These are phyloP conservation scores for Sminthurides bifidus DNA, from an alignment of 1,140 invertebrate species.

Conservation along the genomic window DNA sequence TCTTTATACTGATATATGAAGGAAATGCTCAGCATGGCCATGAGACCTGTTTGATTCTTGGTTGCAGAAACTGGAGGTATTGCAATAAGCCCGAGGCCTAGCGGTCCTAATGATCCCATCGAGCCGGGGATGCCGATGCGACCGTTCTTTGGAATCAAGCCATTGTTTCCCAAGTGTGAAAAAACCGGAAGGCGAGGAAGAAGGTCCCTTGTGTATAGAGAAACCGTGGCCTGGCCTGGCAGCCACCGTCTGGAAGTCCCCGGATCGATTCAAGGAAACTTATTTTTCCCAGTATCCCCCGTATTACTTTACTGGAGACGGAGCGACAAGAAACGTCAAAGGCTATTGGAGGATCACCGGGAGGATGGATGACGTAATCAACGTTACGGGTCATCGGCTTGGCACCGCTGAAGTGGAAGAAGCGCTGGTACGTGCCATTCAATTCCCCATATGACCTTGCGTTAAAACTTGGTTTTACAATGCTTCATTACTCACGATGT, in stretches of 20 bases:
- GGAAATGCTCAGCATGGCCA: no score
- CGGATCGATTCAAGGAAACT: slow-evolving; percentile 47
- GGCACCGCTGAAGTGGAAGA: slow-evolving; percentile 48
- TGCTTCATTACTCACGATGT: no score
- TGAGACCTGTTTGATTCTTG: background rate
- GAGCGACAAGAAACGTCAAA: slow-evolving; percentile 36
- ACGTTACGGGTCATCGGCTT: slow-evolving; percentile 53
- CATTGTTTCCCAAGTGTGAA: slow-evolving; percentile 9
- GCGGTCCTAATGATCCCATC: slow-evolving; percentile 21
- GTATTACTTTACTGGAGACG: slow-evolving; percentile 53
- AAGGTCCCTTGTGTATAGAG: slow-evolving; percentile 42
- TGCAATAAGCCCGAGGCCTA: slow-evolving; percentile 23
- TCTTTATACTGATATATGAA: background rate
- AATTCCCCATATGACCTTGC: no score
- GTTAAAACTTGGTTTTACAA: no score
- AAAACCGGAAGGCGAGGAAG: slow-evolving; percentile 7
- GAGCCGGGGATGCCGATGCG: slow-evolving; percentile 29
- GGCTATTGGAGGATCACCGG: slow-evolving; percentile 57
- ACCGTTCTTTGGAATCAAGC: slow-evolving; percentile 29
- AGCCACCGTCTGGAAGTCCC: slow-evolving; percentile 47
- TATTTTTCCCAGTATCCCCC: slow-evolving; percentile 51
- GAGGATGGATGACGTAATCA: slow-evolving; percentile 54
- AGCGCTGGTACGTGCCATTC: slow-evolving; percentile 30
- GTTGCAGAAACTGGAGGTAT: slow-evolving; percentile 27
- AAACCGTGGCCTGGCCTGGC: slow-evolving; percentile 54